Evolutionary conservation across 2,113 vertebrate species (phyloP).

Genomic region (Solenodon paradoxus): DNA sequence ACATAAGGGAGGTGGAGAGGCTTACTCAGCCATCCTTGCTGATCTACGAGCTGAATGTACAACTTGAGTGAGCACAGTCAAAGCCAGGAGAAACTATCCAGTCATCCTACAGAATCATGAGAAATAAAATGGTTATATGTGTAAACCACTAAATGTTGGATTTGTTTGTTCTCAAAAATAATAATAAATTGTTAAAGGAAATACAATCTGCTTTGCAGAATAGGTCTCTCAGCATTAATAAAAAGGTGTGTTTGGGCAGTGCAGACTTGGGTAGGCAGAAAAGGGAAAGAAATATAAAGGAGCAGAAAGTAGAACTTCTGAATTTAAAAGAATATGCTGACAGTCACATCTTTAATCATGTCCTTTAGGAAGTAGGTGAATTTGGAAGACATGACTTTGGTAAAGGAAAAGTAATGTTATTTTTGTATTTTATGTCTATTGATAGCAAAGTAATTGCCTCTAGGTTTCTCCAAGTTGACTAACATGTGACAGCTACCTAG

Average conservation of each 20-base stretch:
- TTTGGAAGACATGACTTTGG: not conserved
- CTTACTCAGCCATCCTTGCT: too few species aligned
- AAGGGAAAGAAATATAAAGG: not conserved
- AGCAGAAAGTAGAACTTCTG: not conserved
- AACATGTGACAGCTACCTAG: not conserved
- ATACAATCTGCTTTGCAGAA: not conserved
- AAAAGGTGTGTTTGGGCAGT: not conserved
- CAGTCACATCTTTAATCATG: not conserved
- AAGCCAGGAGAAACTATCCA: too few species aligned
- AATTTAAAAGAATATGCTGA: not conserved
- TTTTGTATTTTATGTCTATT: not conserved
- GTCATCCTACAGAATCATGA: too few species aligned
- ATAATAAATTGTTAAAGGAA: not conserved
- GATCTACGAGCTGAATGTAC: too few species aligned
- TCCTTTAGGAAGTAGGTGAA: not conserved
- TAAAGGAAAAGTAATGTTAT: not conserved
- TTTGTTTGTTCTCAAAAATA: too few species aligned
- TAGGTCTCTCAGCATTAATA: not conserved
- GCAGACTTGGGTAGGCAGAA: not conserved
- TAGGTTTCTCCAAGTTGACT: not conserved
- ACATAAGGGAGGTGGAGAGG: too few species aligned
- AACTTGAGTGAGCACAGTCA: too few species aligned
- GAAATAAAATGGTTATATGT: too few species aligned
- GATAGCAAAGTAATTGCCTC: not conserved
- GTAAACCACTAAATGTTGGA: too few species aligned